Conservation (phyloP, 64 coral and sea anemone species). For the Stichodactyla mertensii region DNA sequence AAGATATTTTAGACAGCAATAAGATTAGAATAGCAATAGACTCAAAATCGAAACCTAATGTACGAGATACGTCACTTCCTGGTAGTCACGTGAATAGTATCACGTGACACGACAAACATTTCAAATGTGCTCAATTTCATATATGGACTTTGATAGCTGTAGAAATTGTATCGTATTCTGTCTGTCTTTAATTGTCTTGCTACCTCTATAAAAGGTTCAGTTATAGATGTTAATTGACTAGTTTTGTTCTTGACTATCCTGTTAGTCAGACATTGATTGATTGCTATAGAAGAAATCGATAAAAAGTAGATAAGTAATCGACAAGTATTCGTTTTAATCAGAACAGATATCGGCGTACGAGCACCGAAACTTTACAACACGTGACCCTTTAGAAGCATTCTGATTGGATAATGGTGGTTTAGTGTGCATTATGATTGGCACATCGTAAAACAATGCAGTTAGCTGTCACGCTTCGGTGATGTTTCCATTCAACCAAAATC, state of each 20-base stretch:
- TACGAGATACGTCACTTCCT: not conserved
- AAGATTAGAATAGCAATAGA: not conserved
- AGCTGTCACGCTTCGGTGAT: not conserved
- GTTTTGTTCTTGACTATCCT: not conserved
- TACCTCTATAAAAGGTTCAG: too few species aligned
- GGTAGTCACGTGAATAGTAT: not conserved
- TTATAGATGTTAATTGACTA: too few species aligned
- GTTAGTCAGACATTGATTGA: not conserved
- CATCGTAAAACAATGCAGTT: not conserved
- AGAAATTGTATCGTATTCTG: not conserved
- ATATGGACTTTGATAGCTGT: not conserved
- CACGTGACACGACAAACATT: not conserved
- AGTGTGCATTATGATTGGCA: not conserved
- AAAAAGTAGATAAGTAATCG: not conserved
- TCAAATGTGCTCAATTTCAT: not conserved
- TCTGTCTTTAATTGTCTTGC: too few species aligned
- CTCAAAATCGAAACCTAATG: not conserved
- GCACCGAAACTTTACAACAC: not conserved
- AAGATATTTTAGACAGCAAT: slow-evolving; percentile 3
- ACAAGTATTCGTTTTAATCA: not conserved
- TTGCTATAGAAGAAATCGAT: not conserved
- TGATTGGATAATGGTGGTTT: not conserved
- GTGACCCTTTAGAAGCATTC: not conserved
- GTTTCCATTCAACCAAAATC: not conserved
- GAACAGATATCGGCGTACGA: not conserved